Conservation (phyloP, 1,140 invertebrate species). For the Bursaphelenchus mucronatus region DNA sequence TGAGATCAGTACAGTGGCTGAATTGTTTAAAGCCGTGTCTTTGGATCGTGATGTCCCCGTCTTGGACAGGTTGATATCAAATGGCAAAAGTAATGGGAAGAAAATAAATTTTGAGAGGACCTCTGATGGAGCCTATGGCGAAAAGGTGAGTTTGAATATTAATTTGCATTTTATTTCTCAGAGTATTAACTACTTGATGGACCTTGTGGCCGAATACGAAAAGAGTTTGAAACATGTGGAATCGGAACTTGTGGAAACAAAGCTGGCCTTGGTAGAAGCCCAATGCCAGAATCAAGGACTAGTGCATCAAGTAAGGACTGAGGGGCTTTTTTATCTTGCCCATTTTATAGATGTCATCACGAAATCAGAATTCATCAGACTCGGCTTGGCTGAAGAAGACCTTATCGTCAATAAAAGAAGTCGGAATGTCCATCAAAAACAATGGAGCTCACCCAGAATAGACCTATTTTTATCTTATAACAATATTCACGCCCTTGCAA, state of each 20-base stretch:
- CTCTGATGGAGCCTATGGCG: conserved; percentile 15
- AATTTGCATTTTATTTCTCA: conserved; percentile 16
- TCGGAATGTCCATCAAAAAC: conserved; percentile 49
- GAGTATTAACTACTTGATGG: conserved; percentile 14
- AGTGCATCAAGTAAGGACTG: conserved; percentile 44
- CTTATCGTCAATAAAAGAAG: conserved; percentile 64
- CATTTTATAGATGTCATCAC: conserved; percentile 9
- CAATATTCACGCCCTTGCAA: no score
- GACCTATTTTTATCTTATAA: no score
- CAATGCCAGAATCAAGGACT: conserved; percentile 87
- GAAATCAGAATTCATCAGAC: neutral
- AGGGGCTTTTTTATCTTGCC: neutral
- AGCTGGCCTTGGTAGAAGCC: conserved; percentile 89
- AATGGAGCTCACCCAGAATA: conserved; percentile 2
- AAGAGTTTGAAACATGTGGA: conserved; percentile 68
- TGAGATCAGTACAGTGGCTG: neutral
- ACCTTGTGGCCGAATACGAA: conserved; percentile 7
- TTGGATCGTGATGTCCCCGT: conserved; percentile 1
- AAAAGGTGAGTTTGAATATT: conserved; percentile 22
- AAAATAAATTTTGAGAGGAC: conserved; percentile 30
- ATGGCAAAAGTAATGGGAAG: conserved; percentile 19
- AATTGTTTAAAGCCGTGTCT: conserved; percentile 1
- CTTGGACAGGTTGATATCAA: conserved; percentile 1
- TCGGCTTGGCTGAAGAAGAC: conserved; percentile 53
- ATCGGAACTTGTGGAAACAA: conserved; percentile 88